Percentiles rank a stretch among this genome's conserved stretches.
Conservation (phyloP, 2,113 vertebrate species). For the Bagarius yarrelli region DNA sequence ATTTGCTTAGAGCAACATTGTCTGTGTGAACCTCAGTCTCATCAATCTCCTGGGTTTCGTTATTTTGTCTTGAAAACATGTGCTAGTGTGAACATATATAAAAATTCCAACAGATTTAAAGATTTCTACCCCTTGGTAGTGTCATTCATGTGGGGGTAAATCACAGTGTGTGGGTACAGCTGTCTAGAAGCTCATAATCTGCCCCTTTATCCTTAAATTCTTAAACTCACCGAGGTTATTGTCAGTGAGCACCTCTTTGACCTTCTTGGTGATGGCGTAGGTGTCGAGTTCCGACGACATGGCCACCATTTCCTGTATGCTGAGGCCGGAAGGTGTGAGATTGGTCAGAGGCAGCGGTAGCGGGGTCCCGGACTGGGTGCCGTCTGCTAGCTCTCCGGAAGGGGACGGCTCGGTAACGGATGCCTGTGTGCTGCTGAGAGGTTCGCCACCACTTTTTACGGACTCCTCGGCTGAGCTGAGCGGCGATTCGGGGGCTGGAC, state of each 20-base stretch:
- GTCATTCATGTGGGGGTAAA: too few species aligned
- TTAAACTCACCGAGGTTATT: slow-evolving; percentile 82
- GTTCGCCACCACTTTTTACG: slow-evolving; percentile 81
- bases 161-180: background rate
- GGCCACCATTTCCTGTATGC: slow-evolving; percentile 88
- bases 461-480: slow-evolving; percentile 85
- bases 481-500: slow-evolving; percentile 85
- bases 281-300: slow-evolving; percentile 91
- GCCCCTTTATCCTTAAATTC: background rate
- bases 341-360: slow-evolving; percentile 64
- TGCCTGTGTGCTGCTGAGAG: slow-evolving; percentile 69
- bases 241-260: slow-evolving; percentile 89
- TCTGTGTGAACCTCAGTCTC: background rate
- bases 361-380: slow-evolving; percentile 70
- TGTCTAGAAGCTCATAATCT: background rate
- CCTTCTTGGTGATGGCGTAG: slow-evolving; percentile 88
- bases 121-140: background rate
- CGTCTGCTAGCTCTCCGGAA: slow-evolving; percentile 71
- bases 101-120: background rate
- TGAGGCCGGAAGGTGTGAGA: slow-evolving; percentile 80
- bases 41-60: background rate
- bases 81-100: background rate
- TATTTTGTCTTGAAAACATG: background rate
- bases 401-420: slow-evolving; percentile 67
- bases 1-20: background rate